A percentile compares a stretch with the other conserved stretches of the same genome.
phyloP scores from a whole-genome alignment of 2,797 vertebrate genomes.

The Platyrinchus mystaceus region DNA sequence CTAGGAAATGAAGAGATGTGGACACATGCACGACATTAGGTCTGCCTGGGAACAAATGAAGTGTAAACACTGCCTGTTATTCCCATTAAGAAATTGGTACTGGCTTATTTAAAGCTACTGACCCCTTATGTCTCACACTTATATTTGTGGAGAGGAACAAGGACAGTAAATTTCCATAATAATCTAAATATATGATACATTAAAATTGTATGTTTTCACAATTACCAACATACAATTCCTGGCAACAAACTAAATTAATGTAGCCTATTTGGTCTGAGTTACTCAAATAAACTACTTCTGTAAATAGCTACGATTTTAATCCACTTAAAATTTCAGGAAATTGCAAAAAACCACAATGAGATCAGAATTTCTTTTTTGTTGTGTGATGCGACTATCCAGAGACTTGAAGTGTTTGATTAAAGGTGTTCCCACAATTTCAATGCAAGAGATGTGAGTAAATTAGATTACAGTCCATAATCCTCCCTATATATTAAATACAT shows the following conservation, averaged over 20 bases:
- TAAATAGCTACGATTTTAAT: background rate
- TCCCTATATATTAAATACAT: background rate
- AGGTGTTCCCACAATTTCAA: background rate
- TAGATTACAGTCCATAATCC: background rate
- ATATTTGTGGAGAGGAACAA: background rate
- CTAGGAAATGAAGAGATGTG: background rate
- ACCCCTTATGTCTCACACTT: background rate
- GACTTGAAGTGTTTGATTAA: background rate
- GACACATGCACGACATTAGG: background rate
- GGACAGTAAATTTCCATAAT: background rate
- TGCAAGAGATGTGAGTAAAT: background rate
- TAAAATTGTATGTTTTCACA: background rate
- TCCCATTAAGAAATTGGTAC: background rate
- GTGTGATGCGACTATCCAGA: background rate
- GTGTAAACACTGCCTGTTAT: background rate
- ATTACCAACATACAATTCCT: background rate
- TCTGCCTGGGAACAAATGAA: constrained; percentile 14
- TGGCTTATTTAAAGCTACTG: background rate
- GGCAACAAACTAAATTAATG: background rate
- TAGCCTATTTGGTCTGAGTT: background rate
- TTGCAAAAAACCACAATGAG: background rate
- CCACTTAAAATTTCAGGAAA: background rate
- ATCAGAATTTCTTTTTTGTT: background rate
- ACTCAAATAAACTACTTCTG: background rate
- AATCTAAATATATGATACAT: background rate